Evolutionary conservation across 2,888 invertebrate species (phyloP).

Genomic region (Pherbina coryleti): DNA sequence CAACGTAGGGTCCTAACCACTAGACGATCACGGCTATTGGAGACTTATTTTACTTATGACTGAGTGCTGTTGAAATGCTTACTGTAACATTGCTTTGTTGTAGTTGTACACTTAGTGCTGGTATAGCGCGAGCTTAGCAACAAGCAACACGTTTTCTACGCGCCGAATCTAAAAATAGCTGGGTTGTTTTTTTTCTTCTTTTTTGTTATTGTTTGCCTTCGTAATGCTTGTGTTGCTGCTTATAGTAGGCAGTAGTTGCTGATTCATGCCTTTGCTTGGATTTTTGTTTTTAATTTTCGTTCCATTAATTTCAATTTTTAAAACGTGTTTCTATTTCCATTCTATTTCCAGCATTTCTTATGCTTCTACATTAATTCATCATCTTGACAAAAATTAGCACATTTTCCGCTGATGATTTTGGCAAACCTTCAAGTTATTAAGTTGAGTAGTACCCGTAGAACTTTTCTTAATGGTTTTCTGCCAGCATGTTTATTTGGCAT

Average conservation of each 20-base stretch:
- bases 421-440: constrained; percentile 19
- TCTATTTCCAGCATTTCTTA: neutral
- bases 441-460: neutral
- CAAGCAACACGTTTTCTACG: neutral
- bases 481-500: too few species aligned
- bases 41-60: neutral
- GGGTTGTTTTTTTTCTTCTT: neutral
- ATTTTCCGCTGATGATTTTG: constrained; percentile 3
- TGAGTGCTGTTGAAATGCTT: neutral
- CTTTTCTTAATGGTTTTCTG: neutral
- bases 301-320: neutral
- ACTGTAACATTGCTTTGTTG: neutral
- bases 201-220: neutral
- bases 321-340: neutral
- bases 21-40: constrained; percentile 67
- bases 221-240: neutral
- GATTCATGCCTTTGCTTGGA: neutral
- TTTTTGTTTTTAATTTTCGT: neutral
- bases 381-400: neutral
- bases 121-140: neutral
- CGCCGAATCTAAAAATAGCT: neutral
- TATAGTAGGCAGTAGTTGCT: neutral
- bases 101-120: neutral
- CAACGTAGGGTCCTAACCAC: constrained; percentile 69
- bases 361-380: neutral